Evolutionary conservation across 2,888 invertebrate genomes (phyloP).

Genomic region (Agriotes lineatus): DNA sequence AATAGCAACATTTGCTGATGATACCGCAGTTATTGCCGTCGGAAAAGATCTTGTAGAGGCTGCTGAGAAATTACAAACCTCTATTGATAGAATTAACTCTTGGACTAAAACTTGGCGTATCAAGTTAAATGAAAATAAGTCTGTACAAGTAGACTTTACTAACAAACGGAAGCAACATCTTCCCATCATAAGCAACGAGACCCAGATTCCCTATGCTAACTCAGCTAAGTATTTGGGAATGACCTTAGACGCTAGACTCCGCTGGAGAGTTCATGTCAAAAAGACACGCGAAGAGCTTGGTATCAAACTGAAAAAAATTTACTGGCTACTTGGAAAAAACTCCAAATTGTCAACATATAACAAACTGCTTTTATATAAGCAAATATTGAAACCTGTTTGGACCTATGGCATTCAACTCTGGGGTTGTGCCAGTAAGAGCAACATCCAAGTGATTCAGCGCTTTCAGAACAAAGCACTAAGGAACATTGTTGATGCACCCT

Average conservation of each 20-base stretch:
- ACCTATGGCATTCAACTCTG: slow-evolving; percentile 33
- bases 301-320: slow-evolving; percentile 32
- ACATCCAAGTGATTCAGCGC: slow-evolving; percentile 1
- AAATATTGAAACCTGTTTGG: slow-evolving; percentile 30
- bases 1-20: slow-evolving; percentile 46
- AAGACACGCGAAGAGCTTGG: slow-evolving; percentile 43
- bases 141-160: slow-evolving; percentile 50
- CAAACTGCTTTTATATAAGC: no score
- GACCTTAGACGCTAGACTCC: slow-evolving; percentile 36
- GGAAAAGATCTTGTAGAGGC: slow-evolving; percentile 23
- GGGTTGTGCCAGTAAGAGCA: slow-evolving; percentile 18
- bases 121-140: slow-evolving; percentile 49
- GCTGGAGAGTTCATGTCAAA: slow-evolving; percentile 45
- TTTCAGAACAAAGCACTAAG: slow-evolving; percentile 18
- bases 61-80: slow-evolving; percentile 34
- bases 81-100: slow-evolving; percentile 38
- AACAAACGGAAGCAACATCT: slow-evolving; percentile 40
- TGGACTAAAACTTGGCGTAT: slow-evolving; percentile 50
- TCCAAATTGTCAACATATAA: no score
- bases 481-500: slow-evolving; percentile 19
- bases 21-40: slow-evolving; percentile 41
- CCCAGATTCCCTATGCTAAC: slow-evolving; percentile 31
- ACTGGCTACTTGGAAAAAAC: slow-evolving; percentile 4
- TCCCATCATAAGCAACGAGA: slow-evolving; percentile 30
- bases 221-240: slow-evolving; percentile 36